Conservation (phyloP, 2,888 invertebrate genomes). For the Eupeodes luniger region DNA sequence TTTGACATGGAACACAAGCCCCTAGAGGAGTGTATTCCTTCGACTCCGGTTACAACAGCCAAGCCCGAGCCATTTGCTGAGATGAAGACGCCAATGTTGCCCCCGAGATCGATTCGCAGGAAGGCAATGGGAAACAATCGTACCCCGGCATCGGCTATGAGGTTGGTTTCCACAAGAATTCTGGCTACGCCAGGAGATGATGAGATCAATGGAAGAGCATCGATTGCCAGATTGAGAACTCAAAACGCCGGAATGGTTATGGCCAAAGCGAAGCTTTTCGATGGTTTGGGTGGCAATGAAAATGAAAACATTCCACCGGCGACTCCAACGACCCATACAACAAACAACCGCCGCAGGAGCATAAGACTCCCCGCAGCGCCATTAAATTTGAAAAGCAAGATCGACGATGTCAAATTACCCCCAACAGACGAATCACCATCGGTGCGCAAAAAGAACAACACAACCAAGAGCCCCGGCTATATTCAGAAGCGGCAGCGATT, state of each 20-base stretch:
- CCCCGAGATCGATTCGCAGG: slow-evolving; percentile 77
- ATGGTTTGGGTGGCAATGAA: slow-evolving; percentile 83
- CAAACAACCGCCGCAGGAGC: slow-evolving; percentile 65
- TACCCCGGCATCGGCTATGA: slow-evolving; percentile 58
- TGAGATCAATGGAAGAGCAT: slow-evolving; percentile 87
- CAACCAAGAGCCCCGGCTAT: slow-evolving; percentile 75
- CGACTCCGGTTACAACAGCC: slow-evolving; percentile 56
- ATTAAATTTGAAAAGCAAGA: slow-evolving; percentile 43
- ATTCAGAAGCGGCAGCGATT: slow-evolving; percentile 74
- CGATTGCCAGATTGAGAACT: slow-evolving; percentile 88
- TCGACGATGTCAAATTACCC: slow-evolving; percentile 7
- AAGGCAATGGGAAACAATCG: slow-evolving; percentile 36
- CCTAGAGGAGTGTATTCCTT: slow-evolving; percentile 33
- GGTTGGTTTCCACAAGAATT: slow-evolving; percentile 23
- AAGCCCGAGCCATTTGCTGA: slow-evolving; percentile 50
- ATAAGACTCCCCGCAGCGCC: slow-evolving; percentile 39
- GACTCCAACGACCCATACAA: slow-evolving; percentile 22
- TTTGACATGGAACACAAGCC: slow-evolving; percentile 59
- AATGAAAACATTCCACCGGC: slow-evolving; percentile 22
- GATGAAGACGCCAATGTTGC: slow-evolving; percentile 79
- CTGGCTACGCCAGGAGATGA: slow-evolving; percentile 72
- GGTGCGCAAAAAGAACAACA: slow-evolving; percentile 74
- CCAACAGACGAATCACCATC: slow-evolving; percentile 52
- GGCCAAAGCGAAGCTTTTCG: slow-evolving; percentile 91
- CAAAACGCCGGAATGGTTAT: slow-evolving; percentile 93